Conservation (phyloP, 2,797 vertebrate species). For the Gobio occitaniae region DNA sequence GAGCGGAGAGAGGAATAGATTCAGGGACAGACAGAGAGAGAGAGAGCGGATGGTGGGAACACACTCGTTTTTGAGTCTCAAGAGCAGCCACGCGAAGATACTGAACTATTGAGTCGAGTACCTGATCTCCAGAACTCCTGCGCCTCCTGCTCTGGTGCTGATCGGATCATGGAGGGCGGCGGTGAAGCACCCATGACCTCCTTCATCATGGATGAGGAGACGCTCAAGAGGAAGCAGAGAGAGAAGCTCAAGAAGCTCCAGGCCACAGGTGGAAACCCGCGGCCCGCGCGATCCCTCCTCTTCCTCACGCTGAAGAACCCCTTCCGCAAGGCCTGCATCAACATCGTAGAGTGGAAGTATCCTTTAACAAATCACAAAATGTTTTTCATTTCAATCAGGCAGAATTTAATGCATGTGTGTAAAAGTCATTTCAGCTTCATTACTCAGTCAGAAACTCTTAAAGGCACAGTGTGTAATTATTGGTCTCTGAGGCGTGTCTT, state of each 20-base stretch:
- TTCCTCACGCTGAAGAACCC: slow-evolving; percentile 89
- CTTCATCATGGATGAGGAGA: slow-evolving; percentile 84
- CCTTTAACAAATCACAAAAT: slow-evolving; percentile 70
- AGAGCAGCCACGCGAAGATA: background rate
- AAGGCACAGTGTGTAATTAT: too few species aligned
- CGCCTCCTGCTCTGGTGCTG: background rate
- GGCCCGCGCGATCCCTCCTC: slow-evolving; percentile 87
- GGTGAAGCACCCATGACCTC: slow-evolving; percentile 69
- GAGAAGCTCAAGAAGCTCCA: slow-evolving; percentile 86
- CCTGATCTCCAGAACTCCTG: slow-evolving; percentile 21
- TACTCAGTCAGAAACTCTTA: background rate
- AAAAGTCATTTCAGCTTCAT: background rate
- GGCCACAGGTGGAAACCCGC: slow-evolving; percentile 82
- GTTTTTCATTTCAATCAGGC: background rate
- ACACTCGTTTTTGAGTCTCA: background rate
- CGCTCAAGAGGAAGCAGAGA: slow-evolving; percentile 84
- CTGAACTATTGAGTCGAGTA: background rate
- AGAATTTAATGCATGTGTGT: background rate
- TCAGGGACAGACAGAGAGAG: slow-evolving; percentile 25
- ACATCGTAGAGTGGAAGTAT: slow-evolving; percentile 97
- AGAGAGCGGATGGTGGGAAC: background rate
- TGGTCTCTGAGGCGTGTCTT: too few species aligned
- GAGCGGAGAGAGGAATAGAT: slow-evolving; percentile 31
- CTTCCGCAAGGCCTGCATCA: slow-evolving; percentile 89
- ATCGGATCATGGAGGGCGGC: slow-evolving; percentile 78